Base-by-base conservation (phyloP, 1,140 invertebrate species). In the Eufriesea mexicana region DNA sequence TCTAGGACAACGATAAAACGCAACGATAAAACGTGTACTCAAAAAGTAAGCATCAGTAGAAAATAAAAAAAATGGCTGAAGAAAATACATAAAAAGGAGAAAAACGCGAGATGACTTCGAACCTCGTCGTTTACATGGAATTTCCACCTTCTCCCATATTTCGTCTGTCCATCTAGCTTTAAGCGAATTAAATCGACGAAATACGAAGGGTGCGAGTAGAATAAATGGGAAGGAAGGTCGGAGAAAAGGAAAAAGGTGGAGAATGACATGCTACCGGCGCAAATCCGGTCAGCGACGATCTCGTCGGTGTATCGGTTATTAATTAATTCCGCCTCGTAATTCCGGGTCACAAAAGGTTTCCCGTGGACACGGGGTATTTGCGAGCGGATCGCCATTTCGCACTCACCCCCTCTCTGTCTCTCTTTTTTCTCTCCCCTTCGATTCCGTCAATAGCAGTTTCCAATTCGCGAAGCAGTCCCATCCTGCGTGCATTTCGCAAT, bases 301-400 rank as follows among this genome's bases (percentile, higher is more conserved):
- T 74, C 23, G 23, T 45, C 68, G n/a, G 28, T 66, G 59, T 80
- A 80, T 80, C 70, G 70, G 35, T 54, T 80, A 80, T 74, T 80
- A 80, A 74, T 80, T 80, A 80, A 80, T 80, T 80, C 71, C 71
- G 55, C 49, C 18, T 55, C 49, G 70, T 74, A 80, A 74, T 80
- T 80, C 18, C 47, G 25, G 59, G 70, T 64, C 49, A 66, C 70
- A 80, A 55, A 74, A 73, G 59, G 23, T 64, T 55, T 55, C 23
- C 7, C 59, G n/a, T 54, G 68, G 18, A 51, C 35, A 71, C 20
- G 35, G 55, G 12, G 35, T 73, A 72, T 62, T 79, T 47, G 25
- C 67, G 35, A 59, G 20, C 10, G 54, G 55, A 57, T 79, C 47
- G 16, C 67, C 35, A 51, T 72, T 55, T 62, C 78, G n/a, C 28